Conservation (phyloP, 2,113 vertebrate species). For the Aegithalos caudatus region DNA sequence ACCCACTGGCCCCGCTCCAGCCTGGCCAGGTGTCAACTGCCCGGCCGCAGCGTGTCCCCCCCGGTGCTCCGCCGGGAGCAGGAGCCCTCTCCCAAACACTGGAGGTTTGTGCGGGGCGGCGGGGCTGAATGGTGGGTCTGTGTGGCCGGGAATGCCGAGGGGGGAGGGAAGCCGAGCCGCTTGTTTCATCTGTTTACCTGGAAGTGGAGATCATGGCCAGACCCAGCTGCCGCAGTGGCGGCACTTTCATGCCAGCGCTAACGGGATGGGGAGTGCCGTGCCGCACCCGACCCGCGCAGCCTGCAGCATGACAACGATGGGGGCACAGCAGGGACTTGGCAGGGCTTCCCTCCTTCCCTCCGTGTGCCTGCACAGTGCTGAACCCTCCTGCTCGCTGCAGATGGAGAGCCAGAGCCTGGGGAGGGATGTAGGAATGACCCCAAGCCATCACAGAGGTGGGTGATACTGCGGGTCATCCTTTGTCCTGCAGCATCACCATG, state of each 20-base stretch:
- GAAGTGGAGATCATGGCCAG: neutral
- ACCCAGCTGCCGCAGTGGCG: neutral
- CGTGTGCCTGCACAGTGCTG: rapidly evolving
- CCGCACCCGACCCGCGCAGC: neutral
- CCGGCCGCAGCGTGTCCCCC: neutral
- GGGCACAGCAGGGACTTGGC: neutral
- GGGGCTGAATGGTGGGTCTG: slow-evolving; percentile 28
- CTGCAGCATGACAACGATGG: rapidly evolving
- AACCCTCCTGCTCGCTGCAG: neutral
- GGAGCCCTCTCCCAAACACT: slow-evolving; percentile 4
- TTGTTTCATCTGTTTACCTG: slow-evolving; percentile 58
- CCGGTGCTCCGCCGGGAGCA: neutral
- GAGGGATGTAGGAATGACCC: neutral
- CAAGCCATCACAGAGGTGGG: neutral
- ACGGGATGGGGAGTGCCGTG: neutral
- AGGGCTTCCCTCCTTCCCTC: neutral
- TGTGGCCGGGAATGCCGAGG: neutral
- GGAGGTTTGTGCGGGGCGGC: neutral
- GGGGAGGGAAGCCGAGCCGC: neutral
- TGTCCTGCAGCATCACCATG: neutral
- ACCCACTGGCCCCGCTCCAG: neutral
- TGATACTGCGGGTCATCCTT: neutral
- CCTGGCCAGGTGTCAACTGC: slow-evolving; percentile 17
- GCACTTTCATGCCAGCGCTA: neutral
- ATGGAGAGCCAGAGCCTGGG: rapidly evolving